Evolutionary conservation across 2,797 vertebrate genomes (phyloP), one percentile per base, ranked within the genome.

Genomic region (Esox masquinongy): DNA sequence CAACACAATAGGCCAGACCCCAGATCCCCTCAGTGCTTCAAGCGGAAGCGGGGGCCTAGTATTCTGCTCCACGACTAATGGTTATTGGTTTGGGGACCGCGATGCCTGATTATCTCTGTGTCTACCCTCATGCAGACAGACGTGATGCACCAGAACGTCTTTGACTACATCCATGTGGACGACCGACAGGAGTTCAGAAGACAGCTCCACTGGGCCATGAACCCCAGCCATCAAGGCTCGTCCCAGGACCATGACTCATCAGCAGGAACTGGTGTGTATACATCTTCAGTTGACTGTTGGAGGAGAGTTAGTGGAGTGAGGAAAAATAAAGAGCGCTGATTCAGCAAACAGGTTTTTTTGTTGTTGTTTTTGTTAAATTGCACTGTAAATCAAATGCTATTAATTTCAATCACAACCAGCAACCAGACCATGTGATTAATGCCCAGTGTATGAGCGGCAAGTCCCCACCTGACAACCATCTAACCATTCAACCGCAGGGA

Each of bases 201-300:
- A 77, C 98, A 99, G 89, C 95, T 99, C 61, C 97, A 99, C 89
- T 99, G 98, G 98, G 95, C 97, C 89, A 99, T 99, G 97, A 97
- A 97, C 88, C 97, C 97, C 1, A 94, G 93, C 80, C 91, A 91
- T 70, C 89, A 88, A 74, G 53, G 74, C 4, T 78, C 85, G 3
- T 79, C 88, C 0, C 90, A 94, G 88, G 94, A 96, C 1, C 80
- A 49, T 49, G 93, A 88, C 71, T 50, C 89, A 0, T 82, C 95
- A 75, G 75, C 93, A 91, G 95, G 85, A 70, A 88, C 26, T 1
- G 86, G 92, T 94, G 94, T 87, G 93, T 88, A 73, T n/a, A 63
- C 63, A 49, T 73, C 79, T 19, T 78, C 56, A 7, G 29, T 26
- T 47, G 68, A 63, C 49, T 67, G 64, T 34, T 15, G 12, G 26